phyloP scores from a whole-genome alignment of 2,113 vertebrate genomes.

The Crotalus viridis region DNA sequence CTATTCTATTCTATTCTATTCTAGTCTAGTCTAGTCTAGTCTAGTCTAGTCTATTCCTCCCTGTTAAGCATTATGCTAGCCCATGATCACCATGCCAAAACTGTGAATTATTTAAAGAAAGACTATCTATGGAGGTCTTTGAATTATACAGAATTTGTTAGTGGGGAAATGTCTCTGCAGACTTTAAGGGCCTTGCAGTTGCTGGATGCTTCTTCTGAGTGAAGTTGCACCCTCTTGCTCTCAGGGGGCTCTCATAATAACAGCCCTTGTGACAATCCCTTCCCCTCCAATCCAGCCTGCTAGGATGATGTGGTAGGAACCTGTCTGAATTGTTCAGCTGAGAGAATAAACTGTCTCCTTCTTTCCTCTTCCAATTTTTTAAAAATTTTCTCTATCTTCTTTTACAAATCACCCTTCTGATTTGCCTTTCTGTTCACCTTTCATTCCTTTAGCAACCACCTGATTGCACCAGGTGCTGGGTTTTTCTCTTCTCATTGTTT shows the following conservation, averaged over 20 bases:
- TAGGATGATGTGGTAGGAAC: background rate
- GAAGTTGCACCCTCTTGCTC: background rate
- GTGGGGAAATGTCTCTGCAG: background rate
- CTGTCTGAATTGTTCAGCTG: background rate
- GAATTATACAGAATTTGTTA: background rate
- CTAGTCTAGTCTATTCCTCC: too few species aligned
- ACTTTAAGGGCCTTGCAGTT: background rate
- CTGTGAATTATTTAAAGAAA: background rate
- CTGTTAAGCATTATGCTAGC: background rate
- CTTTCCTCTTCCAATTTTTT: background rate
- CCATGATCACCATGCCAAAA: background rate
- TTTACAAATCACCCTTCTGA: background rate
- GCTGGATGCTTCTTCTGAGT: background rate
- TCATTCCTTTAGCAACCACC: background rate
- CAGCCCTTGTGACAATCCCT: background rate
- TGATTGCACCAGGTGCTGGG: background rate
- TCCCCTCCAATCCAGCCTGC: background rate
- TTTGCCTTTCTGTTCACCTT: background rate
- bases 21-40: too few species aligned
- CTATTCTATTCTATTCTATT: too few species aligned
- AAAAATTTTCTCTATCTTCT: background rate
- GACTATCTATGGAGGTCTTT: background rate
- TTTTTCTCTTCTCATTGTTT: background rate
- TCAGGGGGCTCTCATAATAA: background rate
- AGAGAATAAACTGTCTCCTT: background rate